phyloP scores from a whole-genome alignment of 1,140 invertebrate species.

The Drosophila bocqueti region DNA sequence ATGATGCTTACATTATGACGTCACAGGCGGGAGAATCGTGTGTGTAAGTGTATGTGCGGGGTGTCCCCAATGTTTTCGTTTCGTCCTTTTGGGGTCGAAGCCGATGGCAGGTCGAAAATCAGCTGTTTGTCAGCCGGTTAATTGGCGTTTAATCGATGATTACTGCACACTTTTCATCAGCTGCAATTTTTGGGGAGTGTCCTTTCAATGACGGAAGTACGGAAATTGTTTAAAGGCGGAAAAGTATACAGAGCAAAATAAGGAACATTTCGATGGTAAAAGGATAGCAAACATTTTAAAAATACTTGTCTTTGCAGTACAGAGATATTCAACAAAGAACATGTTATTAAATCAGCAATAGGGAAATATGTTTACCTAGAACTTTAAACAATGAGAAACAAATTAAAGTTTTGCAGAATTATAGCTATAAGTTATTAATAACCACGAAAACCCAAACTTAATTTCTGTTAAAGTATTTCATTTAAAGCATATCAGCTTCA shows the following conservation, averaged over 20 bases:
- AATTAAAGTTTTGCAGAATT: not conserved
- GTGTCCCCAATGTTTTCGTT: slow-evolving; percentile 46
- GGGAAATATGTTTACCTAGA: not conserved
- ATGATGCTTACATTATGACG: slow-evolving; percentile 83
- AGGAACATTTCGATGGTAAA: not conserved
- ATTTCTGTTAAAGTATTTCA: no score
- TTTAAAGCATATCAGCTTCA: not conserved
- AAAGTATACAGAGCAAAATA: not conserved
- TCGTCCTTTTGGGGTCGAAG: slow-evolving; percentile 13
- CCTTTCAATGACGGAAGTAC: not conserved
- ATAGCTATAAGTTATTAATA: not conserved
- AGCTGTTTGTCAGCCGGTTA: slow-evolving; percentile 68
- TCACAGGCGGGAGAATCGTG: slow-evolving; percentile 39
- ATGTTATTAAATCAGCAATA: not conserved
- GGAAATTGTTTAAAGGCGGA: not conserved
- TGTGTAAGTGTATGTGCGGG: slow-evolving; percentile 16
- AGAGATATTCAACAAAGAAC: not conserved
- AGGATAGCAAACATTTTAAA: no score
- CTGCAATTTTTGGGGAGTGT: slow-evolving; percentile 21
- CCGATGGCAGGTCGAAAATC: slow-evolving; percentile 63
- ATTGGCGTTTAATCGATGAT: slow-evolving; percentile 68
- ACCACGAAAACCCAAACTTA: not conserved
- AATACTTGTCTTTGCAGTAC: not conserved
- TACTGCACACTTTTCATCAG: slow-evolving; percentile 40
- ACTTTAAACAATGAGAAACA: not conserved